These are phyloP conservation scores for Diprion similis DNA, from an alignment of 1,140 invertebrate species.

Conservation along the genomic window DNA sequence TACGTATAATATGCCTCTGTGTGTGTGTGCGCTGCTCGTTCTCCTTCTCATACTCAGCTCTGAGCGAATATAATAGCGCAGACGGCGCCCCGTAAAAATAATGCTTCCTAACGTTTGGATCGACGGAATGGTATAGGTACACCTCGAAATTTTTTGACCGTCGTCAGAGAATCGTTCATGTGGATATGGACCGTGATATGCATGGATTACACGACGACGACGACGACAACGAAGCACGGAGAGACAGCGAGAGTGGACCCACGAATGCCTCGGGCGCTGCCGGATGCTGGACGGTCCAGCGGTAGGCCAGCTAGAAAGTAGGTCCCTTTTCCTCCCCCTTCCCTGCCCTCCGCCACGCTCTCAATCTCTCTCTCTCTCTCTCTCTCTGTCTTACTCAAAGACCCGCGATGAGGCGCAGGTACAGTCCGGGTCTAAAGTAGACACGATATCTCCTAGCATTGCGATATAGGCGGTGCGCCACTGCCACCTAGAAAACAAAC, in stretches of 20 bases:
- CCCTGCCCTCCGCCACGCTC: background rate
- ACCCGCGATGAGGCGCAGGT: background rate
- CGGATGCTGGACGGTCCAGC: slow-evolving; percentile 42
- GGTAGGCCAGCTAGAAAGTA: slow-evolving; percentile 56
- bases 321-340: slow-evolving; percentile 39
- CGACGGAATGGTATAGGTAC: no score
- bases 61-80: no score
- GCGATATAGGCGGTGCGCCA: background rate
- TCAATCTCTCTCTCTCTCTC: background rate
- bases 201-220: background rate
- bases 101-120: no score
- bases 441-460: no score
- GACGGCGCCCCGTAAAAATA: no score
- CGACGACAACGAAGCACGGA: background rate
- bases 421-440: background rate
- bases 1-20: no score
- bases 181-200: no score
- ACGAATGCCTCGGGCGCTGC: slow-evolving; percentile 45
- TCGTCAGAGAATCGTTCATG: no score
- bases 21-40: no score
- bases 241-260: slow-evolving; percentile 45
- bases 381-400: background rate
- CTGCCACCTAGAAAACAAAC: slow-evolving; percentile 45
- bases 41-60: no score
- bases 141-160: no score